Conservation (phyloP, 2,797 vertebrate species). For the Kryptolebias ocellatus region DNA sequence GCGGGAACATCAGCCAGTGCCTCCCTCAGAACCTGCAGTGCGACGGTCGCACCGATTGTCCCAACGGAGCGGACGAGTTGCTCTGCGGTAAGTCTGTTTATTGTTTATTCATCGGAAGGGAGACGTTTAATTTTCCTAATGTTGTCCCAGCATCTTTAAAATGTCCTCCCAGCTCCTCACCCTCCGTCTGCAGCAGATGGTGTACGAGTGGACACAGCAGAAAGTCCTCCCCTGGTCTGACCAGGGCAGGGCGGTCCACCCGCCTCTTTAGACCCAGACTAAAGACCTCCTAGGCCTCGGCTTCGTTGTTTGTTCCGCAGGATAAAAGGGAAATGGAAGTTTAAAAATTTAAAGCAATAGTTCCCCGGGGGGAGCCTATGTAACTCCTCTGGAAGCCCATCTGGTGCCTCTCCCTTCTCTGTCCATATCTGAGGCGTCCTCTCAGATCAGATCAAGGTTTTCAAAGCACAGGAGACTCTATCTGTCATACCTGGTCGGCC, state of each 20-base stretch:
- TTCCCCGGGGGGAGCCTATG: background rate
- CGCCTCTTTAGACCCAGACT: background rate
- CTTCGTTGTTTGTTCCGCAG: background rate
- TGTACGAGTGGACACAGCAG: background rate
- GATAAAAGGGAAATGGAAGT: background rate
- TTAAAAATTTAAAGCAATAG: background rate
- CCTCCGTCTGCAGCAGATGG: too few relatives aligned
- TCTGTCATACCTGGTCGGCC: too few relatives aligned
- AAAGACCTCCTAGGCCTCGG: background rate
- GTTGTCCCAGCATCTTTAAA: too few relatives aligned
- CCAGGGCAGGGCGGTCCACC: background rate
- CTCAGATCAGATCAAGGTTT: background rate
- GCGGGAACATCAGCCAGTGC: constrained; percentile 82
- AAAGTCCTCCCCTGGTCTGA: too few relatives aligned
- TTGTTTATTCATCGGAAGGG: too few relatives aligned
- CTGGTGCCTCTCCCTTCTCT: background rate
- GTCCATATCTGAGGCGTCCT: background rate
- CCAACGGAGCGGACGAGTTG: constrained; percentile 84
- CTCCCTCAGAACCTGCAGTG: constrained; percentile 82
- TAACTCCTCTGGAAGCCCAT: background rate
- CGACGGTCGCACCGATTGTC: constrained; percentile 83
- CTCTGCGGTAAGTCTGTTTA: constrained; percentile 72
- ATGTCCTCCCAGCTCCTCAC: too few relatives aligned
- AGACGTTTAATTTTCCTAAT: too few relatives aligned
- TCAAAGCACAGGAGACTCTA: background rate